A percentile compares a stretch with the other conserved stretches of the same genome.
Conservation (phyloP, 2,113 vertebrate species). For the Tupaia chinensis region DNA sequence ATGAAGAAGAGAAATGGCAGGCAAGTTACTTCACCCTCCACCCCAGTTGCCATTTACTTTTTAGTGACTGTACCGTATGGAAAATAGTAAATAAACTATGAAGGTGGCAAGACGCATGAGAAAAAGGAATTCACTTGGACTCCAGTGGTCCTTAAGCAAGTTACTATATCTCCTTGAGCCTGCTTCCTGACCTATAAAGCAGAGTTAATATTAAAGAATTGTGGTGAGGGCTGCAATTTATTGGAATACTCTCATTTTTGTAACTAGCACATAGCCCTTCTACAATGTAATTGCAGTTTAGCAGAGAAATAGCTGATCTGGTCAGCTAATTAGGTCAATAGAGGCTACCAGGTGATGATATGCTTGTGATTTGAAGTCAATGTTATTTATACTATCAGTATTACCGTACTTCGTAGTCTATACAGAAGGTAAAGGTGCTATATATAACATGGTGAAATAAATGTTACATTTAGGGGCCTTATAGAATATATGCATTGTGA, state of each 20-base stretch:
- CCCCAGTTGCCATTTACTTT: constrained; percentile 59
- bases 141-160: background rate
- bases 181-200: background rate
- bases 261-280: background rate
- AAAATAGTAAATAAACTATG: constrained; percentile 63
- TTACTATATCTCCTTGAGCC: background rate
- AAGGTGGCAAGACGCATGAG: constrained; percentile 14
- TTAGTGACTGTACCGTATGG: constrained; percentile 57
- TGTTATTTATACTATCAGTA: background rate
- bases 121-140: background rate
- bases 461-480: background rate
- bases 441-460: background rate
- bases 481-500: background rate
- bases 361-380: background rate
- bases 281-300: constrained; percentile 36
- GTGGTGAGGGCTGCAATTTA: background rate
- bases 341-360: background rate
- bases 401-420: background rate
- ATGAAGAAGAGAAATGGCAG: constrained; percentile 66
- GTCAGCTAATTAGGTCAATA: constrained; percentile 4
- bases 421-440: background rate
- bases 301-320: background rate
- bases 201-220: background rate
- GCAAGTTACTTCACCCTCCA: background rate
- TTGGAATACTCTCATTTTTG: background rate